Conservation (phyloP, 2,797 vertebrate genomes). For the Rhadinocentrus ornatus region DNA sequence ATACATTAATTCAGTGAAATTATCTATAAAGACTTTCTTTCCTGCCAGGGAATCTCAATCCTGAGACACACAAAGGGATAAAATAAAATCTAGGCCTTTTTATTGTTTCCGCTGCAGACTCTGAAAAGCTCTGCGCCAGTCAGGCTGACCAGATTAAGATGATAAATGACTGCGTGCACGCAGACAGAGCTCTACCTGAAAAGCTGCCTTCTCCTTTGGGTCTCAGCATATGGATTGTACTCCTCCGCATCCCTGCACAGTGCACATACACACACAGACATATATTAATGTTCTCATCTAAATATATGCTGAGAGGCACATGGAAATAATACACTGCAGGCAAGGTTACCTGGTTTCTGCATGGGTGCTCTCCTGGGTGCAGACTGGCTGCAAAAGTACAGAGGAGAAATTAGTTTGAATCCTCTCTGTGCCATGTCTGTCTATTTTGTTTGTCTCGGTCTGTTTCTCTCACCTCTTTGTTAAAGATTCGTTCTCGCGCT, state of each 20-base stretch:
- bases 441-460: slow-evolving; percentile 30
- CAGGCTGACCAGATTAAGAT: slow-evolving; percentile 66
- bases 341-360: slow-evolving; percentile 92
- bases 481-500: slow-evolving; percentile 95
- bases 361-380: slow-evolving; percentile 89
- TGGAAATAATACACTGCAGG: slow-evolving; percentile 44
- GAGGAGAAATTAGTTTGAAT: slow-evolving; percentile 60
- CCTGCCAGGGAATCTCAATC: slow-evolving; percentile 14
- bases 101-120: slow-evolving; percentile 45
- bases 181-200: slow-evolving; percentile 89
- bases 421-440: slow-evolving; percentile 17
- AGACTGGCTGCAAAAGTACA: slow-evolving; percentile 87
- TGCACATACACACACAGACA: slow-evolving; percentile 41
- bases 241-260: slow-evolving; percentile 84
- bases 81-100: slow-evolving; percentile 38
- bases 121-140: slow-evolving; percentile 40
- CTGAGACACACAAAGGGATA: slow-evolving; percentile 14
- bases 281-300: slow-evolving; percentile 68
- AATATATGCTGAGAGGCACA: slow-evolving; percentile 68
- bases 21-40: slow-evolving; percentile 20
- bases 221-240: slow-evolving; percentile 89
- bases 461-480: slow-evolving; percentile 88
- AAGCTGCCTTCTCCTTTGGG: slow-evolving; percentile 92
- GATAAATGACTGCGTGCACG: slow-evolving; percentile 69
- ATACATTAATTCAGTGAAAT: slow-evolving; percentile 8